phyloP scores from a whole-genome alignment of 37 sponge, comb jelly and placozoan species.

The Diacarnus erythraeanus region DNA sequence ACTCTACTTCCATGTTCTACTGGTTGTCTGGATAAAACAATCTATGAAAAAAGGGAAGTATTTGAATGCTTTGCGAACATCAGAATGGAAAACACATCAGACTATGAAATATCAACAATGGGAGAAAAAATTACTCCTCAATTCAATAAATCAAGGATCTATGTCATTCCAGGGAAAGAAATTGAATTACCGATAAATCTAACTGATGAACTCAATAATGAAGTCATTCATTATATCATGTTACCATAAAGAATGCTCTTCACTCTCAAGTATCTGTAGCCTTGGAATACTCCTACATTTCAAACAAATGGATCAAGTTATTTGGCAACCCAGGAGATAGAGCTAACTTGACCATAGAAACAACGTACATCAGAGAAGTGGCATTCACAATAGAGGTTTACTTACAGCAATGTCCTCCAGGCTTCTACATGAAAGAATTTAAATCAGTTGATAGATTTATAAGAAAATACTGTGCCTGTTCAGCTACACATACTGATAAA shows the following conservation, averaged over 20 bases:
- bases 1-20: conserved; percentile 12
- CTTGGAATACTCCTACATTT: not conserved
- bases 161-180: not conserved
- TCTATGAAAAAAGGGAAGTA: not conserved
- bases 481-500: not conserved
- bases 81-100: not conserved
- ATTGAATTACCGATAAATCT: not conserved
- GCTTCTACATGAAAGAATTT: not conserved
- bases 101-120: not conserved
- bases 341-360: not conserved
- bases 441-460: not conserved
- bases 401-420: conserved; percentile 11
- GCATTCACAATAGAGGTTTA: not conserved
- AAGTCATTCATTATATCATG: not conserved
- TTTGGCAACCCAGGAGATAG: not conserved
- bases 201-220: not conserved
- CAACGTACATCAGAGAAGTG: not conserved
- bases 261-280: not conserved
- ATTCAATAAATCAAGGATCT: not conserved
- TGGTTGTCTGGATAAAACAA: not conserved
- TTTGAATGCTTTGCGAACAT: conserved; percentile 10
- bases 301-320: not conserved
- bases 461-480: conserved; percentile 18
- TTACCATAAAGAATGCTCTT: not conserved
- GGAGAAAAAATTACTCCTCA: not conserved